These are phyloP conservation scores for Nomada hirtipes DNA, from an alignment of 2,888 invertebrate genomes.

Conservation along the genomic window DNA sequence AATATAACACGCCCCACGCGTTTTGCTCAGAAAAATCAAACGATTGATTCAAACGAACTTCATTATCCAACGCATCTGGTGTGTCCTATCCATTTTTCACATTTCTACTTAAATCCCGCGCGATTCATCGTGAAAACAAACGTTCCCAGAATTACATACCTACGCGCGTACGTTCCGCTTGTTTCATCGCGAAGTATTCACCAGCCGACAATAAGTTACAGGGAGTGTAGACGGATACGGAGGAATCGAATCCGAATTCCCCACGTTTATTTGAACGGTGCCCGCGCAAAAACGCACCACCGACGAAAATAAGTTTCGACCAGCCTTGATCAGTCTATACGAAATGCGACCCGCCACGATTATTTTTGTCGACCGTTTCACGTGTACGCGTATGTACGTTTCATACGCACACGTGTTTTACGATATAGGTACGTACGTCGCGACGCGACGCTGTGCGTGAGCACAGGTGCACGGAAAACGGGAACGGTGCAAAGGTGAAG, in stretches of 20 bases:
- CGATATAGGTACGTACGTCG: conserved; percentile 23
- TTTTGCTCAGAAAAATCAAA: too few species aligned
- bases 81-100: too few species aligned
- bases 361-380: conserved; percentile 62
- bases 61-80: too few species aligned
- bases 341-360: conserved; percentile 21
- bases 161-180: too few species aligned
- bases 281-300: conserved; percentile 13
- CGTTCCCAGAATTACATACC: conserved; percentile 1
- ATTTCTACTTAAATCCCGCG: too few species aligned
- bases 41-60: too few species aligned
- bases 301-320: conserved; percentile 27
- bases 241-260: not conserved
- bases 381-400: conserved; percentile 1
- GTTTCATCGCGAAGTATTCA: too few species aligned
- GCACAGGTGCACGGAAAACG: conserved; percentile 63
- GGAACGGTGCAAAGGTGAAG: conserved; percentile 18
- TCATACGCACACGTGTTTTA: conserved; percentile 13
- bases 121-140: conserved; percentile 1
- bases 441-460: conserved; percentile 16
- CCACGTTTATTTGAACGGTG: conserved; percentile 10
- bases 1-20: too few species aligned
- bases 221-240: not conserved
- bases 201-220: too few species aligned
- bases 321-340: conserved; percentile 31